Evolutionary conservation across 1,140 invertebrate genomes (phyloP), one percentile per base, ranked within the genome.

Genomic region (Tetramorium simillimum): DNA sequence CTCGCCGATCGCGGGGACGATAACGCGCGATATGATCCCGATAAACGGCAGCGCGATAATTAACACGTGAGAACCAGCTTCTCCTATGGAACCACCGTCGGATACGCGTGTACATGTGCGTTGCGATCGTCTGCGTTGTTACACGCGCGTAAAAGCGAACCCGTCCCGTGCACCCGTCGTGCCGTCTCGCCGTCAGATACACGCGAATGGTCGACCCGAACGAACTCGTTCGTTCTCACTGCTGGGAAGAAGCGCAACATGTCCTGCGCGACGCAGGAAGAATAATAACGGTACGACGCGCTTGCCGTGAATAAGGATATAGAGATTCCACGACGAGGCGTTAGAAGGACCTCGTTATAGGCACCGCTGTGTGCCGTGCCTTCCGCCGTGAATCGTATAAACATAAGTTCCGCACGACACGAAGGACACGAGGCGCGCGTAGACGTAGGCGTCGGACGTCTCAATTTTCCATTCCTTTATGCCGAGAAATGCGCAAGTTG

Each of bases 231-330:
- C 88, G 88, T 81, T 89, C 81, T 67, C 90, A 88, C 88, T 85
- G 82, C 87, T 85, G 40, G 51, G 77, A 86, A 85, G 86, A 88
- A 91, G 91, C 90, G 91, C 90, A 90, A 88, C 89, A 91, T 76
- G 87, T 89, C 62, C 84, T 56, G 72, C 85, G 90, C 88, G 87
- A 91, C 69, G 85, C 87, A 86, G 86, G 85, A 88, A 90, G 89
- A 93, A 89, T 93, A 92, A 93, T 93, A 93, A 93, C 92, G 92
- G 92, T 90, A 90, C 87, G 85, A 60, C 62, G 33, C 65, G n/a
- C 53, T 56, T 78, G 40, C 53, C 58, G 51, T 73, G 89, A 88
- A 92, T 93, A 93, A 92, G 91, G 78, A 86, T 87, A 87, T 65
- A 92, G 89, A 86, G 84, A 89, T 90, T 87, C 72, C 60, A 62